Conservation (phyloP, 2,113 vertebrate species). For the Acanthisitta chloris region DNA sequence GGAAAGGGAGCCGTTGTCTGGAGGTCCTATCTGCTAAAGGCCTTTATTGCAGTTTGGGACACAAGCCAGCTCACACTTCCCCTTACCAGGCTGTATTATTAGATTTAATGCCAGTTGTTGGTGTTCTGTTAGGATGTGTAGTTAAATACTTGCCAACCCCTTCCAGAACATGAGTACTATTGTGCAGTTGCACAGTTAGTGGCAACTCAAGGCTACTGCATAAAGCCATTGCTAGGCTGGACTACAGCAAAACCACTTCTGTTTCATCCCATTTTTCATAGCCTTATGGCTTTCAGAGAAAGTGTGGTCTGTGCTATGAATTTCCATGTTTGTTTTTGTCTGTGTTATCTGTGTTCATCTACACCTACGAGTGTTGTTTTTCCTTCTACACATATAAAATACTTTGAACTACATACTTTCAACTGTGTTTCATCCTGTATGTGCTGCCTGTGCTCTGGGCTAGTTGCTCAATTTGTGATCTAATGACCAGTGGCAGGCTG, state of each 20-base stretch:
- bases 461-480: neutral
- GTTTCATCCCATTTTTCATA: neutral
- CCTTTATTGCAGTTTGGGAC: neutral
- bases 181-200: neutral
- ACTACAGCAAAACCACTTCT: neutral
- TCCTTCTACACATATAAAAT: neutral
- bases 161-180: neutral
- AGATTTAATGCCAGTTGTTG: neutral
- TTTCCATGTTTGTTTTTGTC: neutral
- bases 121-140: neutral
- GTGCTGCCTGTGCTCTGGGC: neutral
- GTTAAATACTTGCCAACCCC: neutral
- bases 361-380: neutral
- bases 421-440: neutral
- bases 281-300: neutral
- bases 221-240: neutral
- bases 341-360: neutral
- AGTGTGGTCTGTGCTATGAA: neutral
- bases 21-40: neutral
- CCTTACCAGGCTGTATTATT: neutral
- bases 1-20: neutral
- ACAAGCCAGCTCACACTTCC: neutral
- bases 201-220: neutral
- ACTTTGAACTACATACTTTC: neutral
- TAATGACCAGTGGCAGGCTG: neutral